These are phyloP conservation scores for Ciconia maguari DNA, from an alignment of 2,113 vertebrate genomes.

Conservation along the genomic window DNA sequence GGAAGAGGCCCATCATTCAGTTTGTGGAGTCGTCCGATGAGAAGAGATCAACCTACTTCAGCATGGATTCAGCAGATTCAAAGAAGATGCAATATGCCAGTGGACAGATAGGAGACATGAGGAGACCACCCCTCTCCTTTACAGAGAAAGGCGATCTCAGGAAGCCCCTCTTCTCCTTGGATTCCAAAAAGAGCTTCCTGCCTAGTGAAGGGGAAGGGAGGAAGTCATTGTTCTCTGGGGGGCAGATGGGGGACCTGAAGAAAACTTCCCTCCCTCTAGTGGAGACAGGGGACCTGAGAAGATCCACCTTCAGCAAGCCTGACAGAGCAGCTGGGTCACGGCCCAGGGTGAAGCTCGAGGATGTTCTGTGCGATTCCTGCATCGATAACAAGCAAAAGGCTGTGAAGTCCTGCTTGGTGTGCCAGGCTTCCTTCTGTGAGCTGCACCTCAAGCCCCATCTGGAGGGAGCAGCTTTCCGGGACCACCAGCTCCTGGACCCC, in stretches of 20 bases:
- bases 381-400: slow-evolving; percentile 89
- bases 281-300: slow-evolving; percentile 64
- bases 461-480: slow-evolving; percentile 90
- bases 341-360: slow-evolving; percentile 67
- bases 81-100: slow-evolving; percentile 66
- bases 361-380: slow-evolving; percentile 91
- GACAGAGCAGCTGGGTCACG: slow-evolving; percentile 26
- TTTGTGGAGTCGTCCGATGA: slow-evolving; percentile 77
- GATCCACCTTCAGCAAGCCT: slow-evolving; percentile 56
- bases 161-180: slow-evolving; percentile 71
- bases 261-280: slow-evolving; percentile 57
- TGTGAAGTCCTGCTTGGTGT: slow-evolving; percentile 91
- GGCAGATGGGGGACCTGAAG: slow-evolving; percentile 63
- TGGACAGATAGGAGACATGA: slow-evolving; percentile 70
- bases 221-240: slow-evolving; percentile 31
- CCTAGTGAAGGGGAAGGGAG: slow-evolving; percentile 46
- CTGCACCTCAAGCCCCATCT: slow-evolving; percentile 91
- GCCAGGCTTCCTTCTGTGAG: slow-evolving; percentile 93
- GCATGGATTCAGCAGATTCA: slow-evolving; percentile 73
- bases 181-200: slow-evolving; percentile 71
- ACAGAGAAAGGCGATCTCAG: slow-evolving; percentile 74
- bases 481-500: slow-evolving; percentile 91
- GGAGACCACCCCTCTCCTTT: slow-evolving; percentile 65
- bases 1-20: slow-evolving; percentile 79
- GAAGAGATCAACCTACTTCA: slow-evolving; percentile 78